Conservation (phyloP, 2,888 invertebrate species). For the Ectemnius lituratus region DNA sequence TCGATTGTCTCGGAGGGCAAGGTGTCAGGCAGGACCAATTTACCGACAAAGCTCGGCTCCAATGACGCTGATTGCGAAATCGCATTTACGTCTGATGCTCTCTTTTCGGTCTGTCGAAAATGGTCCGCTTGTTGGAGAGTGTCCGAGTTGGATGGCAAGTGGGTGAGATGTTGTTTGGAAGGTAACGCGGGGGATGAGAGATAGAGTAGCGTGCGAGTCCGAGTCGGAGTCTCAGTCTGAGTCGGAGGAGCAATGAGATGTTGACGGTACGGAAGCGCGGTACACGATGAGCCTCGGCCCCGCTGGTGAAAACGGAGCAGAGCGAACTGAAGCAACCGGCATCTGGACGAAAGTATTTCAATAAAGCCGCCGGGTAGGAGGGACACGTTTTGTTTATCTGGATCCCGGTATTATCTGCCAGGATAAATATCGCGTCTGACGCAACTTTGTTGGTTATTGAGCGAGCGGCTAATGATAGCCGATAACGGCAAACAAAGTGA, state of each 20-base stretch:
- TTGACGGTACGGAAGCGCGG: too few relatives aligned
- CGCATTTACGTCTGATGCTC: too few relatives aligned
- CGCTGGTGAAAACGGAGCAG: conserved; percentile 42
- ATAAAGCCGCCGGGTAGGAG: conserved; percentile 59
- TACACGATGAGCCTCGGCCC: too few relatives aligned
- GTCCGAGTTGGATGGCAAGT: not conserved
- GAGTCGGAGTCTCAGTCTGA: too few relatives aligned
- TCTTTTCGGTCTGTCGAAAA: not conserved
- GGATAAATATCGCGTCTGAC: conserved; percentile 75
- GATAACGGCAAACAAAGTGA: conserved; percentile 70
- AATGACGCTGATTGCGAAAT: too few relatives aligned
- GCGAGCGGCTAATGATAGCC: conserved; percentile 64
- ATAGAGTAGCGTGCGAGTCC: too few relatives aligned
- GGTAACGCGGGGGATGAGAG: too few relatives aligned
- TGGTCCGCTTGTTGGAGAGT: conserved; percentile 9
- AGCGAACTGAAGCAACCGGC: conserved; percentile 49
- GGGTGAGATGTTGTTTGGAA: not conserved
- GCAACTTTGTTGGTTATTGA: conserved; percentile 72
- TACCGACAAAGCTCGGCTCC: too few relatives aligned
- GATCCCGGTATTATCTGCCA: conserved; percentile 64
- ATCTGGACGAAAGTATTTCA: conserved; percentile 65
- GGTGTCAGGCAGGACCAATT: too few relatives aligned
- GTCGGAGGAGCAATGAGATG: too few relatives aligned
- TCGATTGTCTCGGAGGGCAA: not conserved
- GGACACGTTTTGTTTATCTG: conserved; percentile 67